Evolutionary conservation across 2,797 vertebrate genomes (phyloP), one percentile per base, ranked within the genome.

Genomic region (Poecilia wingei): DNA sequence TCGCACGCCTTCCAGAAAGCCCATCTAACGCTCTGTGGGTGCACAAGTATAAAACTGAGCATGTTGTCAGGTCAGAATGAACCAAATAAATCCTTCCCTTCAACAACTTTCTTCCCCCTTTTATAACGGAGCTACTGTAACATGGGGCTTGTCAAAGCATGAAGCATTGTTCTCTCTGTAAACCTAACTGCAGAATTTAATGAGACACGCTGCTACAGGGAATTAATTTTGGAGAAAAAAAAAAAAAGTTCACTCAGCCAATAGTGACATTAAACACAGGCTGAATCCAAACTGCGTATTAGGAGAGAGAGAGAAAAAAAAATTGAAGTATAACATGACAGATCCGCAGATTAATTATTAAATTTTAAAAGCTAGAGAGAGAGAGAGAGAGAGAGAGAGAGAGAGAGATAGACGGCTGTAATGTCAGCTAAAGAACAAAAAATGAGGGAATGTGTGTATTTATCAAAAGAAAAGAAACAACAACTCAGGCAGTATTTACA

Each of bases 11-110:
- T 87, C 79, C 80, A 87, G 88, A 92, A 91, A 90, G 84, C 84
- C 80, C 91, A 94, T 94, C 92, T 91, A 79, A 79, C 70, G 78
- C 93, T 90, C 90, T 85, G 87, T 86, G 84, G 90, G 86, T 87
- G 89, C 74, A 79, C 12, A 18, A 78, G 75, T 71, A 85, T 84
- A 83, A 88, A 90, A 81, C 72, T 66, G 71, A 87, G 71, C 46
- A 49, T 84, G 77, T 79, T 90, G 84, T 87, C 84, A 88, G 81
- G 76, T 86, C 83, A 87, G 87, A 93, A 91, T 84, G 76, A 91
- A 87, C n/a, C 80, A 78, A 90, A 88, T 84, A 75, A 73, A 69
- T 78, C 88, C 69, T 72, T 55, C 22, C 39, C 41, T 72, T 18
- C 59, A 77, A 68, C 79, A 66, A 64, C 39, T 53, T 75, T 46